Percentiles rank a stretch among this genome's conserved stretches.
Evolutionary conservation across 2,113 vertebrate genomes (phyloP).

Genomic region (Lophochroa leadbeateri): DNA sequence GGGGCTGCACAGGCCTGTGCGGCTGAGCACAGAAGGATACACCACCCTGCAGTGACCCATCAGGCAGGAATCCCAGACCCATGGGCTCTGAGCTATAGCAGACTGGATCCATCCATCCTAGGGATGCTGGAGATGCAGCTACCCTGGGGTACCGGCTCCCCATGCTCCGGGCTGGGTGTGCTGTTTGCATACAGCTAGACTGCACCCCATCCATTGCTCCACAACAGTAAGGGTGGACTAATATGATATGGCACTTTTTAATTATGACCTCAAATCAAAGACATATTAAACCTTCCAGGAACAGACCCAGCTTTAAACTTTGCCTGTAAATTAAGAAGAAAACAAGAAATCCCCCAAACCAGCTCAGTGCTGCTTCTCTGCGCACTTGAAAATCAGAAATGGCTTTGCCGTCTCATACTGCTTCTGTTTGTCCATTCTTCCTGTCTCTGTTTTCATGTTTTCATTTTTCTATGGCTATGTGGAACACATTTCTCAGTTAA

Average conservation of each 20-base stretch:
- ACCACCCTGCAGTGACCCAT: background rate
- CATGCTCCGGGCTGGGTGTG: background rate
- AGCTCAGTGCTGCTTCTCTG: background rate
- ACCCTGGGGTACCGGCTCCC: background rate
- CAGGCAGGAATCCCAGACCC: background rate
- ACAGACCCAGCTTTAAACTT: background rate
- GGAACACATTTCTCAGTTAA: constrained; percentile 84
- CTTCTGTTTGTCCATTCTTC: constrained; percentile 78
- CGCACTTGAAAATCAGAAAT: constrained; percentile 10
- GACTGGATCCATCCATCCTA: background rate
- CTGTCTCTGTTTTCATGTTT: constrained; percentile 85
- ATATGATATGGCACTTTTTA: background rate
- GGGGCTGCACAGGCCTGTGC: background rate
- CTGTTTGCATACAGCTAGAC: background rate
- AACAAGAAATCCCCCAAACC: background rate
- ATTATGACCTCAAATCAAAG: constrained; percentile 28
- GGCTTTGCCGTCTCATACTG: constrained; percentile 66
- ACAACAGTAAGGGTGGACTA: background rate
- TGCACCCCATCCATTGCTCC: background rate
- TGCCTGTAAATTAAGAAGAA: background rate
- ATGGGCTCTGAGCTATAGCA: background rate
- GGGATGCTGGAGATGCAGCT: background rate
- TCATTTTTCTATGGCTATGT: constrained; percentile 82
- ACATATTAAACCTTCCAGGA: constrained; percentile 8
- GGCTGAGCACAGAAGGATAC: background rate